Evolutionary conservation across 2,888 invertebrate species (phyloP).

Genomic region (Drosophila formosana): DNA sequence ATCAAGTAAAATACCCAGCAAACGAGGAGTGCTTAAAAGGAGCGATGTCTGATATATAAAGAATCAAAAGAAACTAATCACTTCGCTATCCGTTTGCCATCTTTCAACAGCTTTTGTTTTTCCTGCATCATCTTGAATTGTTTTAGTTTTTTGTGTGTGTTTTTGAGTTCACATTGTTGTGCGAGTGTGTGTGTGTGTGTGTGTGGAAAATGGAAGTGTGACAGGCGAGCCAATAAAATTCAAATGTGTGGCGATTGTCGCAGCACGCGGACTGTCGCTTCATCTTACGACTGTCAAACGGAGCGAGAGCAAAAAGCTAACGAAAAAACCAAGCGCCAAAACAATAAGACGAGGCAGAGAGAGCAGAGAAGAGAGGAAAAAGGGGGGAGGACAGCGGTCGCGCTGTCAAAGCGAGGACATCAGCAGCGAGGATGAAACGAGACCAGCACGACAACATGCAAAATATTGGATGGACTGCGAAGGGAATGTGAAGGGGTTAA

Average conservation of each 20-base stretch:
- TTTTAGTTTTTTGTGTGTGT: constrained; percentile 14
- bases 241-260: constrained; percentile 83
- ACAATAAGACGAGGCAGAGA: constrained; percentile 63
- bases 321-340: constrained; percentile 62
- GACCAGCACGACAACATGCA: constrained; percentile 73
- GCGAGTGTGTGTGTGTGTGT: constrained; percentile 10
- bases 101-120: constrained; percentile 29
- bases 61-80: constrained; percentile 19
- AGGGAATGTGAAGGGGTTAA: constrained; percentile 10
- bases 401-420: constrained; percentile 68
- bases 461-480: constrained; percentile 61
- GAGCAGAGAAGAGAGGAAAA: not conserved
- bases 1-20: not conserved
- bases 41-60: not conserved
- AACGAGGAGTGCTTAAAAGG: not conserved
- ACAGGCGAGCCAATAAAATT: constrained; percentile 84
- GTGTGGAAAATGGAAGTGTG: constrained; percentile 66
- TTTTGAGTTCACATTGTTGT: constrained; percentile 15
- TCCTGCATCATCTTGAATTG: constrained; percentile 13
- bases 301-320: constrained; percentile 40
- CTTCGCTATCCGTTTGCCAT: constrained; percentile 9
- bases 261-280: constrained; percentile 71
- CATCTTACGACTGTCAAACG: constrained; percentile 70
- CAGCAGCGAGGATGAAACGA: constrained; percentile 61
- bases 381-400: constrained; percentile 45